Evolutionary conservation across 1,140 invertebrate genomes (phyloP).

Genomic region (Schlechtendalia chinensis): DNA sequence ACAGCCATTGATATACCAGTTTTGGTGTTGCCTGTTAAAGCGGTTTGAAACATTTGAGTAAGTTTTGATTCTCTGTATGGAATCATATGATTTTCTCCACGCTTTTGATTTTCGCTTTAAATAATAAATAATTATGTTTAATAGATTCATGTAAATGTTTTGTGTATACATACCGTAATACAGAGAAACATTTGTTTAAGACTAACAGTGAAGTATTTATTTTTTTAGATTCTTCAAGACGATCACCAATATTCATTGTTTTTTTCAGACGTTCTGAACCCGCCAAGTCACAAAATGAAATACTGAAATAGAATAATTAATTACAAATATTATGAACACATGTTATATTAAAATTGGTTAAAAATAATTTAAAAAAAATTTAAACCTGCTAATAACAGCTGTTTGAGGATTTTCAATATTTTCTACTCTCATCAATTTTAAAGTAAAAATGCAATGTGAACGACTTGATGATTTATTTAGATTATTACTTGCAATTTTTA

Average conservation of each 20-base stretch:
- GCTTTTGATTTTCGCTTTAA: conserved; percentile 57
- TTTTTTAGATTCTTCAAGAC: conserved; percentile 82
- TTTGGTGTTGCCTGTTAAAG: conserved; percentile 60
- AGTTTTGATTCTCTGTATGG: conserved; percentile 82
- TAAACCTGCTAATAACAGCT: conserved; percentile 61
- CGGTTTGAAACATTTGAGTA: conserved; percentile 68
- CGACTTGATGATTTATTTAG: conserved; percentile 82
- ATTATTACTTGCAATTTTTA: conserved; percentile 80
- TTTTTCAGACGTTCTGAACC: conserved; percentile 85
- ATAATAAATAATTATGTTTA: conserved; percentile 48
- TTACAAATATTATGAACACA: background rate
- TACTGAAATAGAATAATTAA: conserved; percentile 56
- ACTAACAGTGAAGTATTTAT: conserved; percentile 89
- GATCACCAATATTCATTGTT: conserved; percentile 77
- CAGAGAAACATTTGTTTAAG: conserved; percentile 75
- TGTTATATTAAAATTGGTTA: no score
- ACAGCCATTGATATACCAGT: conserved; percentile 78
- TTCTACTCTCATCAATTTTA: conserved; percentile 70
- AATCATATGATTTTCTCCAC: conserved; percentile 58
- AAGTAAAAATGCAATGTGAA: conserved; percentile 84
- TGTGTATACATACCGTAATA: conserved; percentile 55
- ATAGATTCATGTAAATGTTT: conserved; percentile 50
- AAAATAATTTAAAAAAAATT: background rate
- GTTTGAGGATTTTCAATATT: conserved; percentile 56
- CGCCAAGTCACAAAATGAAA: conserved; percentile 87